phyloP scores from a whole-genome alignment of 2,797 vertebrate species.

The Perodicticus potto region DNA sequence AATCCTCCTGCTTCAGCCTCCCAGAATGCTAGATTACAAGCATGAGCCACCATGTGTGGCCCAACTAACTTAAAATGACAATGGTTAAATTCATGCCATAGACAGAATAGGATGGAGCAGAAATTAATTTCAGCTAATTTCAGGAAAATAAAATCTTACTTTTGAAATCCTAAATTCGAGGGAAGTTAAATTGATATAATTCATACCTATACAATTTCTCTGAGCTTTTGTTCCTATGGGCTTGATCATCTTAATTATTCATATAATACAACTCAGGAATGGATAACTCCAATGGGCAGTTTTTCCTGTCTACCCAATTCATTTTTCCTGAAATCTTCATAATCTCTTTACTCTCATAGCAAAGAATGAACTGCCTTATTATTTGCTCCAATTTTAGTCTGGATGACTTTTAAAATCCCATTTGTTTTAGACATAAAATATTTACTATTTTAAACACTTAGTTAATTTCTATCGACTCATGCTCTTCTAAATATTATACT shows the following conservation, averaged over 20 bases:
- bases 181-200: slow-evolving; percentile 43
- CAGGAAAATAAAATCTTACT: slow-evolving; percentile 56
- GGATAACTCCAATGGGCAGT: background rate
- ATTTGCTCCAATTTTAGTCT: slow-evolving; percentile 67
- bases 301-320: slow-evolving; percentile 33
- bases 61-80: background rate
- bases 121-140: slow-evolving; percentile 29
- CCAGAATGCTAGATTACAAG: too few species aligned
- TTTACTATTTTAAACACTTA: slow-evolving; percentile 78
- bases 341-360: slow-evolving; percentile 12
- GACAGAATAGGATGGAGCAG: background rate
- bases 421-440: slow-evolving; percentile 77
- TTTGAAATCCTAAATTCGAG: slow-evolving; percentile 52
- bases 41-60: too few species aligned
- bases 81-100: background rate
- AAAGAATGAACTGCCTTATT: slow-evolving; percentile 53
- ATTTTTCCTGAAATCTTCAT: slow-evolving; percentile 45
- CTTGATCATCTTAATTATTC: slow-evolving; percentile 50
- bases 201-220: slow-evolving; percentile 1
- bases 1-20: too few species aligned
- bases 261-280: slow-evolving; percentile 9
- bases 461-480: slow-evolving; percentile 75
- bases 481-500: slow-evolving; percentile 41
- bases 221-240: background rate
- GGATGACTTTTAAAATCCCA: slow-evolving; percentile 74